A percentile compares a stretch with the other conserved stretches of the same genome.
These are phyloP conservation scores for Anastatus disparis DNA, from an alignment of 1,140 invertebrate genomes.

Conservation along the genomic window DNA sequence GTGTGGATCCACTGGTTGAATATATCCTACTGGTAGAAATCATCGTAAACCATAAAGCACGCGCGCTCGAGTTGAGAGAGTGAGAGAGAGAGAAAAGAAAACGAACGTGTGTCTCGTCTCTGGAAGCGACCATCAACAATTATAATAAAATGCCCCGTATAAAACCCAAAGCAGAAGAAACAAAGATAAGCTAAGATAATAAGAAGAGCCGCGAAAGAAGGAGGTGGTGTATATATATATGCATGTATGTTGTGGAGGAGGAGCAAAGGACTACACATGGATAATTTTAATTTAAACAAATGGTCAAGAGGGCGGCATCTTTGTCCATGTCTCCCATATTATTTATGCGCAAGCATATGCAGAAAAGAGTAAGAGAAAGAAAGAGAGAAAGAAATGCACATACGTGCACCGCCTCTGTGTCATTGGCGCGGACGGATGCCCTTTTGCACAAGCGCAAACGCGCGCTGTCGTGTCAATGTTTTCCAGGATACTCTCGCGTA, in stretches of 20 bases:
- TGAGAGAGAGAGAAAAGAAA: too few species aligned
- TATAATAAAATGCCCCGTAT: constrained; percentile 61
- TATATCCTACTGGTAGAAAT: too few species aligned
- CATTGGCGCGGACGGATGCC: constrained; percentile 59
- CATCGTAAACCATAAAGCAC: constrained; percentile 52
- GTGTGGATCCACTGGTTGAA: constrained; percentile 13
- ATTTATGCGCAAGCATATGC: constrained; percentile 66
- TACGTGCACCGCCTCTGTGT: constrained; percentile 67
- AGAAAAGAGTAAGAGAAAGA: too few species aligned
- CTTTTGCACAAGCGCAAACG: constrained; percentile 34
- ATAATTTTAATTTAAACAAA: constrained; percentile 70
- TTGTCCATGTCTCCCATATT: constrained; percentile 65
- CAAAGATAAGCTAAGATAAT: constrained; percentile 42
- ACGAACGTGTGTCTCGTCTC: too few species aligned
- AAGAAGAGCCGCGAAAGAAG: constrained; percentile 26
- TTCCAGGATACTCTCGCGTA: constrained; percentile 48
- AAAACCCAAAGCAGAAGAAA: constrained; percentile 35
- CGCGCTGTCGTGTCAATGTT: constrained; percentile 61
- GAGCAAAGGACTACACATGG: constrained; percentile 40
- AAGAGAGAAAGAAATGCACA: too few species aligned
- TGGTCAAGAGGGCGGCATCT: constrained; percentile 65
- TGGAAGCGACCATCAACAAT: constrained; percentile 61
- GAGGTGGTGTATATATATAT: constrained; percentile 30
- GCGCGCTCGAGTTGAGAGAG: not conserved
- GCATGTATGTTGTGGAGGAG: not conserved